phyloP scores from a whole-genome alignment of 1,140 invertebrate genomes.

The Trachymyrmex septentrionalis region DNA sequence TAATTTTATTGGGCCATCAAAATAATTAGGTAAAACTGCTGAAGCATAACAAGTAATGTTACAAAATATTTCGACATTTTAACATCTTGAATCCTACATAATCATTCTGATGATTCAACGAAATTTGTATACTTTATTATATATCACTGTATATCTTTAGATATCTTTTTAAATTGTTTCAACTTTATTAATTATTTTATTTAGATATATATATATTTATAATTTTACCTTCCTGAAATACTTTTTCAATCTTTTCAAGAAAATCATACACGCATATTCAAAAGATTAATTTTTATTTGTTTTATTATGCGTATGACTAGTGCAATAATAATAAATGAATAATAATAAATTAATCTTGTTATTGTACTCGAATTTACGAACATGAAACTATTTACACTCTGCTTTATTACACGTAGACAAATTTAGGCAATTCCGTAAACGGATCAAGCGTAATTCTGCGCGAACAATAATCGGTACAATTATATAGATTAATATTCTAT shows the following conservation, averaged over 20 bases:
- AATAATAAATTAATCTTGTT: neutral
- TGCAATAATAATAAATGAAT: neutral
- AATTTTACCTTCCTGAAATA: too few relatives aligned
- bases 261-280: neutral
- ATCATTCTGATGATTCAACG: too few relatives aligned
- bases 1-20: too few relatives aligned
- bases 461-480: conserved; percentile 12
- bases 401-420: neutral
- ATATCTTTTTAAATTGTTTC: too few relatives aligned
- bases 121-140: too few relatives aligned
- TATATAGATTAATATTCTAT: conserved; percentile 50
- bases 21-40: too few relatives aligned
- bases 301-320: neutral
- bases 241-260: neutral
- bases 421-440: neutral
- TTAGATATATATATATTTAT: too few relatives aligned
- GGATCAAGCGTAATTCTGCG: neutral
- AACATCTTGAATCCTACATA: too few relatives aligned
- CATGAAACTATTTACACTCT: neutral
- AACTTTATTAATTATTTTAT: too few relatives aligned
- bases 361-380: neutral
- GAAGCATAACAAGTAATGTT: too few relatives aligned
- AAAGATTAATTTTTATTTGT: neutral
- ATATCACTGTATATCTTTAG: too few relatives aligned
- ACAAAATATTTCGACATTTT: too few relatives aligned